A percentile compares a stretch with the other conserved stretches of the same genome.
Evolutionary conservation across 1,140 invertebrate species (phyloP).

Genomic region (Bombus balteatus): DNA sequence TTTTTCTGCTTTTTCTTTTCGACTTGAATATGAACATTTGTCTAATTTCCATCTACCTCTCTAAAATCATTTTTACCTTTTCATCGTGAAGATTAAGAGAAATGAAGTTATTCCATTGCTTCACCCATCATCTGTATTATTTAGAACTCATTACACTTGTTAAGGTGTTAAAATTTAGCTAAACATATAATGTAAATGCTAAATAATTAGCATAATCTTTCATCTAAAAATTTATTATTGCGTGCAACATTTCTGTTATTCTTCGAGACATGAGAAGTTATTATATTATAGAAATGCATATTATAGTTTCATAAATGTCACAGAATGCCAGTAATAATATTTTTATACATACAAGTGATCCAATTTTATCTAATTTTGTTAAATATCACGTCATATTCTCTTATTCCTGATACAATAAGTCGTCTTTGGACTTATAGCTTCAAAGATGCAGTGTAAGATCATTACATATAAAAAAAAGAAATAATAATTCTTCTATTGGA

Average conservation of each 20-base stretch:
- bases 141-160: too few species aligned
- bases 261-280: too few species aligned
- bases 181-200: too few species aligned
- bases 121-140: too few species aligned
- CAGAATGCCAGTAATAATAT: too few species aligned
- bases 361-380: background rate
- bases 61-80: background rate
- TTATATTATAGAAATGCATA: too few species aligned
- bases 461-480: background rate
- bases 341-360: too few species aligned
- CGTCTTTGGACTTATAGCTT: background rate
- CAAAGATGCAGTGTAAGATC: background rate
- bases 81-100: background rate
- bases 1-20: slow-evolving; percentile 22
- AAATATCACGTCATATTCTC: background rate
- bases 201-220: too few species aligned
- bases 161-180: too few species aligned
- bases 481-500: background rate
- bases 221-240: too few species aligned
- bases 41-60: background rate
- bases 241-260: background rate
- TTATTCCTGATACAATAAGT: background rate
- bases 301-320: background rate
- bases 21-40: background rate
- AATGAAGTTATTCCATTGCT: too few species aligned